phyloP scores from a whole-genome alignment of 2,113 vertebrate genomes.

The Mormyrus iriodes region DNA sequence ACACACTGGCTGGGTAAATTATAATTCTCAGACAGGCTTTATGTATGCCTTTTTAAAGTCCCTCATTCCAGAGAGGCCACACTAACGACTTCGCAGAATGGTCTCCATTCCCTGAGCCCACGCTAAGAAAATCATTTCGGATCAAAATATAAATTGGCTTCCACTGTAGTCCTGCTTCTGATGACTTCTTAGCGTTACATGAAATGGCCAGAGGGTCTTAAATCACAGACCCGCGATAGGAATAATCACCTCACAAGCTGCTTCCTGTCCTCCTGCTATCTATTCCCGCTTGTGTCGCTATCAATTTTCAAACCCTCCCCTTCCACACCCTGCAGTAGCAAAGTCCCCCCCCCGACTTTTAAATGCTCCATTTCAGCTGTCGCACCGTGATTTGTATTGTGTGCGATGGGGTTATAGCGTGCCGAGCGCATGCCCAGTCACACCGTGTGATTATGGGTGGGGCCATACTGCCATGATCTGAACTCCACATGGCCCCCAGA shows the following conservation, averaged over 20 bases:
- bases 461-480: constrained; percentile 37
- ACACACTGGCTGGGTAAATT: constrained; percentile 8
- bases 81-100: constrained; percentile 19
- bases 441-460: constrained; percentile 58
- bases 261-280: constrained; percentile 60
- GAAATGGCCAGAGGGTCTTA: constrained; percentile 45
- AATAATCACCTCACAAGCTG: constrained; percentile 59
- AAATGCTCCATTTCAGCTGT: constrained; percentile 51
- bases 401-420: constrained; percentile 48
- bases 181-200: constrained; percentile 55
- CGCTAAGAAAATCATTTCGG: constrained; percentile 41
- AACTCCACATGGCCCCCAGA: constrained; percentile 49
- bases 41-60: not conserved
- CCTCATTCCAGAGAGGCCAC: constrained; percentile 28
- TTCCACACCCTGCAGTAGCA: constrained; percentile 4
- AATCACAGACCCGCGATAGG: constrained; percentile 53
- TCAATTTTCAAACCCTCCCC: constrained; percentile 51
- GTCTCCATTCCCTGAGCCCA: constrained; percentile 33
- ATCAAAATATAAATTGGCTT: constrained; percentile 41
- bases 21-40: not conserved
- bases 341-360: constrained; percentile 24
- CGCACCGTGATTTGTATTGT: constrained; percentile 51
- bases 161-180: constrained; percentile 43
- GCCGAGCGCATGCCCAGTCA: constrained; percentile 39
- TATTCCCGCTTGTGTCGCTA: constrained; percentile 51